Conservation (phyloP, 37 sponge, comb jelly and placozoan species). For the Aplysina aerophoba region DNA sequence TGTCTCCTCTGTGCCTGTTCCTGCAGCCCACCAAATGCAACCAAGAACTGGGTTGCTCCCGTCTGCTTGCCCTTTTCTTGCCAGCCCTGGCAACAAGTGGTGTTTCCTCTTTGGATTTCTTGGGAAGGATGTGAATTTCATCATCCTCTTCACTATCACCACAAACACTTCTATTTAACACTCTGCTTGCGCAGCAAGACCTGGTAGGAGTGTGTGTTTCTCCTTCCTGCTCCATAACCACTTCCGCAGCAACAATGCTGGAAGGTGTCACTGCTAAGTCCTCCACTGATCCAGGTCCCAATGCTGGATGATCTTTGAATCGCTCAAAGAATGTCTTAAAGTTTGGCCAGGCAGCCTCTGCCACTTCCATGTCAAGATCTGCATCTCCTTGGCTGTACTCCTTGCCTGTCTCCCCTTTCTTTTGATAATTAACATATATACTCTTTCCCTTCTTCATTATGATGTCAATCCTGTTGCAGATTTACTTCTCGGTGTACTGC, state of each 20-base stretch:
- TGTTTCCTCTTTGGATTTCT: neutral
- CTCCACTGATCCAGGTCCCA: constrained; percentile 1
- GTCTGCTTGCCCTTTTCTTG: neutral
- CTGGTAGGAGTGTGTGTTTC: neutral
- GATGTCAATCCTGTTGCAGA: neutral
- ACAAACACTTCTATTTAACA: neutral
- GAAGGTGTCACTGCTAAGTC: neutral
- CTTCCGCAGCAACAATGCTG: neutral
- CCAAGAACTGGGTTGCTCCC: neutral
- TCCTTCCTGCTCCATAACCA: neutral
- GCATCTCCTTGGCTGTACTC: neutral
- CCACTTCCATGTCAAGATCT: neutral
- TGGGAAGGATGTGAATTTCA: neutral
- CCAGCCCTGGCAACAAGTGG: neutral
- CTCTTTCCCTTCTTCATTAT: neutral
- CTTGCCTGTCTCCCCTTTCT: constrained; percentile 7
- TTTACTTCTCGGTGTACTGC: neutral
- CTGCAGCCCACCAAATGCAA: neutral
- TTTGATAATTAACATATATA: neutral
- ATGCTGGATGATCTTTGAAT: constrained; percentile 8
- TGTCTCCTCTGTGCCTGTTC: neutral
- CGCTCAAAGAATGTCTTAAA: neutral
- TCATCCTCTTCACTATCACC: neutral
- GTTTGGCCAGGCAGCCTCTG: neutral
- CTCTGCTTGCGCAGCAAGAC: neutral